Evolutionary conservation across 2,888 invertebrate genomes (phyloP).

Genomic region (Neoscelio sp.): DNA sequence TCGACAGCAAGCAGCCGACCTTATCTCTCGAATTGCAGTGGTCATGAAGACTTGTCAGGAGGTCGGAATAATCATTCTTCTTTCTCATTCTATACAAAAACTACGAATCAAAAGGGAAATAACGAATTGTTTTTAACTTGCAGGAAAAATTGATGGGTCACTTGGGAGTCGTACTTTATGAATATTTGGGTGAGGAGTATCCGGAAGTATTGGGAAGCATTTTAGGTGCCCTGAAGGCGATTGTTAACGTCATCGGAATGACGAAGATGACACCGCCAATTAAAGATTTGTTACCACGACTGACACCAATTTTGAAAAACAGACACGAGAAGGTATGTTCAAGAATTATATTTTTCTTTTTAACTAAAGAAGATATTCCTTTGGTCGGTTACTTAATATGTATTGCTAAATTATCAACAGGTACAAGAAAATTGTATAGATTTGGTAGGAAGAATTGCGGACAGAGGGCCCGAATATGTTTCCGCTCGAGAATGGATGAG

Average conservation of each 20-base stretch:
- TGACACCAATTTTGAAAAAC: constrained; percentile 99
- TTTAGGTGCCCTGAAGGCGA: constrained; percentile 98
- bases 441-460: constrained; percentile 99
- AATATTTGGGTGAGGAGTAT: constrained; percentile 99
- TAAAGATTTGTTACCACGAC: constrained; percentile 97
- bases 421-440: constrained; percentile 99
- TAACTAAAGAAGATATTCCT: not conserved
- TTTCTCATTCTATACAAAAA: not conserved
- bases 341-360: not conserved
- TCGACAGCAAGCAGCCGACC: constrained; percentile 99
- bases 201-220: constrained; percentile 99
- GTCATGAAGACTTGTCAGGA: constrained; percentile 99
- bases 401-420: constrained; percentile 82
- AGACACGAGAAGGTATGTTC: constrained; percentile 87
- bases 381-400: constrained; percentile 9
- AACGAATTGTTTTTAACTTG: constrained; percentile 56
- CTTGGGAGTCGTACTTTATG: constrained; percentile 99
- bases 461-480: constrained; percentile 99
- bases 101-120: not conserved
- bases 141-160: constrained; percentile 99
- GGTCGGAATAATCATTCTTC: constrained; percentile 81
- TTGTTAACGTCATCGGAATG: constrained; percentile 99
- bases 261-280: constrained; percentile 99
- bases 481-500: constrained; percentile 99
- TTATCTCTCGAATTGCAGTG: constrained; percentile 98